Percentiles rank a stretch among this genome's conserved stretches.
phyloP scores from a whole-genome alignment of 2,888 invertebrate species.

The Tipula confusa region DNA sequence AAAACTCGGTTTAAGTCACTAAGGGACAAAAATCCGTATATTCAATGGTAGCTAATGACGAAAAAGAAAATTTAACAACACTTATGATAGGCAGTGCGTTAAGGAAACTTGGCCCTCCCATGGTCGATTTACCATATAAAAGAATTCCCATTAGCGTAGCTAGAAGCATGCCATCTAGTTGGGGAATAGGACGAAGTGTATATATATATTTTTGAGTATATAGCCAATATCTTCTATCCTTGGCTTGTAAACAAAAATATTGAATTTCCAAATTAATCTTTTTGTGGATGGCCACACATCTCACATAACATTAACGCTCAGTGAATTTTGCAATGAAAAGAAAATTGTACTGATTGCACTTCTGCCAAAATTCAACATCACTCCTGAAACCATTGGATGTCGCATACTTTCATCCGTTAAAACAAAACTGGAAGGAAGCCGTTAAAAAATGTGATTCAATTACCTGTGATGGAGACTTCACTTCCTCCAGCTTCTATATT shows the following conservation, averaged over 20 bases:
- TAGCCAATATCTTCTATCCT: background rate
- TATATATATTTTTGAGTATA: background rate
- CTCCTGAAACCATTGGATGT: background rate
- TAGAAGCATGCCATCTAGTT: constrained; percentile 35
- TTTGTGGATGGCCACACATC: background rate
- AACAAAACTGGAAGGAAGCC: background rate
- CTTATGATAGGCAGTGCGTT: constrained; percentile 3
- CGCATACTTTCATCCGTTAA: background rate
- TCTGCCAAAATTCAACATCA: background rate
- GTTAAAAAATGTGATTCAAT: too few species aligned
- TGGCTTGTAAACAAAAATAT: too few species aligned
- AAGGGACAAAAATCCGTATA: background rate
- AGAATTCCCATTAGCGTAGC: background rate
- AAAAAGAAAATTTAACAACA: constrained; percentile 7
- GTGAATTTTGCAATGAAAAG: background rate
- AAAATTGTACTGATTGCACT: background rate
- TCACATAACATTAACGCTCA: background rate
- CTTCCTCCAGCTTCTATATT: too few species aligned
- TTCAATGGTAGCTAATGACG: background rate
- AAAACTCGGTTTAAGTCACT: background rate
- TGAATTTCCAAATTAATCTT: too few species aligned
- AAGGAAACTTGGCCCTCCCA: background rate
- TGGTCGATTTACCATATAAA: constrained; percentile 27
- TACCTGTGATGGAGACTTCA: too few species aligned
- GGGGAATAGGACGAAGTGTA: constrained; percentile 45